Evolutionary conservation across 1,140 invertebrate genomes (phyloP).

Genomic region (Chymomyza costata): DNA sequence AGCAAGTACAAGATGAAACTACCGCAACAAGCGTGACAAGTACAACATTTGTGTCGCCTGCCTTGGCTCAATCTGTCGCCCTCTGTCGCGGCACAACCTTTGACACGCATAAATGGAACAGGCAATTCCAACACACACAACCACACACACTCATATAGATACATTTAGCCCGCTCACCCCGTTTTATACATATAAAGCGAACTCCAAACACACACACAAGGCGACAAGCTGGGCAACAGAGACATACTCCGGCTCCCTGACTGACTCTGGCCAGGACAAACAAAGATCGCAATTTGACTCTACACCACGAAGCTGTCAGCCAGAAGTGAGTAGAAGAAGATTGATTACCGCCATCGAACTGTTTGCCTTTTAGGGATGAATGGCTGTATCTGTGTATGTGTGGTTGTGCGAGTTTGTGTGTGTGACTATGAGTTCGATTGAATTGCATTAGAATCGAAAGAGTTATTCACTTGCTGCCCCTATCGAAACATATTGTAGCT

Average conservation of each 20-base stretch:
- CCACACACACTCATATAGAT: background rate
- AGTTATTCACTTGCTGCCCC: constrained; percentile 35
- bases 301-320: constrained; percentile 74
- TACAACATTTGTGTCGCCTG: constrained; percentile 70
- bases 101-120: constrained; percentile 71
- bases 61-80: constrained; percentile 60
- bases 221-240: too few species aligned
- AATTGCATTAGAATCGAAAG: constrained; percentile 64
- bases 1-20: constrained; percentile 60
- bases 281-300: constrained; percentile 75
- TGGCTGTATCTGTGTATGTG: constrained; percentile 10
- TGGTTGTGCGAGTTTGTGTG: constrained; percentile 15
- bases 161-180: constrained; percentile 2
- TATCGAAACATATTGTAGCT: constrained; percentile 9
- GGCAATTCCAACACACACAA: constrained; percentile 26
- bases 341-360: constrained; percentile 76
- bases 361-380: constrained; percentile 55
- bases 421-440: constrained; percentile 51
- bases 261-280: constrained; percentile 53
- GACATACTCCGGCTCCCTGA: constrained; percentile 23
- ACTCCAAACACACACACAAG: background rate
- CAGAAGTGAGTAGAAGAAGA: constrained; percentile 72
- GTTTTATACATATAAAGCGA: background rate
- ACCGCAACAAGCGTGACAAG: constrained; percentile 70
- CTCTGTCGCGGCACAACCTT: constrained; percentile 52